A percentile compares a stretch with the other conserved stretches of the same genome.
Conservation (phyloP, 2,113 vertebrate genomes). For the Neolamprologus tretocephalus region DNA sequence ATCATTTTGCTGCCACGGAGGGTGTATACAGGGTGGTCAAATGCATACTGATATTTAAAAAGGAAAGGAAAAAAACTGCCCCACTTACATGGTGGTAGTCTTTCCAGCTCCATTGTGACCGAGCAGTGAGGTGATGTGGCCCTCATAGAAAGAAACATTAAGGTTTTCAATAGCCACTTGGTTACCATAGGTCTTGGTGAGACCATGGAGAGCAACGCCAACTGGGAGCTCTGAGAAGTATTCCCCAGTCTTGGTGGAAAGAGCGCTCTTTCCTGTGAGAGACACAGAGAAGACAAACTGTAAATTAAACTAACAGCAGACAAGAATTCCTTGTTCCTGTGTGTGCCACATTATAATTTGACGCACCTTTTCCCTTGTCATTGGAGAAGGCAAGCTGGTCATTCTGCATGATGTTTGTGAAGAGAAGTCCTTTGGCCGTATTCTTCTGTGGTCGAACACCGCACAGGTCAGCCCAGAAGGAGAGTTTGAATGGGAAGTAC, state of each 20-base stretch:
- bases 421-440: conserved; percentile 66
- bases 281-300: background rate
- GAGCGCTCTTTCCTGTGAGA: conserved; percentile 33
- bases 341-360: background rate
- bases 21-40: background rate
- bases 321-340: background rate
- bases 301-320: conserved; percentile 1
- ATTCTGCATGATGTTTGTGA: conserved; percentile 81
- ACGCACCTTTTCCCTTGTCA: conserved; percentile 59
- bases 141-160: conserved; percentile 88
- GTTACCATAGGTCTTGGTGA: conserved; percentile 85
- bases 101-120: conserved; percentile 97
- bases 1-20: background rate
- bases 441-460: conserved; percentile 49
- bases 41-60: background rate
- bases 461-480: conserved; percentile 84
- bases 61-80: background rate
- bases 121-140: conserved; percentile 88
- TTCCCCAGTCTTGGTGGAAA: conserved; percentile 71
- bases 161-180: conserved; percentile 85
- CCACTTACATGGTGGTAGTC: conserved; percentile 94
- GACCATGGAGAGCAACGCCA: conserved; percentile 82
- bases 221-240: conserved; percentile 78
- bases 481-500: conserved; percentile 88
- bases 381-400: conserved; percentile 60